Evolutionary conservation across 2,113 vertebrate genomes (phyloP), one percentile per base, ranked within the genome.

Genomic region (Theristicus caerulescens): DNA sequence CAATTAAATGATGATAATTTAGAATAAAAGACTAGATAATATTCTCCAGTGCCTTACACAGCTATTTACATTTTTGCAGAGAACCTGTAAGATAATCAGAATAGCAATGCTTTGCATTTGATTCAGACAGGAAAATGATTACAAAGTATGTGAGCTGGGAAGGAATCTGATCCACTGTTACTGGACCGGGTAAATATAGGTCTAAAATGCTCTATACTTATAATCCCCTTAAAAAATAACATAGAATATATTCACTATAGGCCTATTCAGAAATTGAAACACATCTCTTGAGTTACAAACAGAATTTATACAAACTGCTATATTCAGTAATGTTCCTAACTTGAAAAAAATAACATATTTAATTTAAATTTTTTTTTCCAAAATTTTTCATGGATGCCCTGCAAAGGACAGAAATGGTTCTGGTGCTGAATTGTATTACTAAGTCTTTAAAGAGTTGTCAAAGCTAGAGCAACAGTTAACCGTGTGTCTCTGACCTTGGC

Each of bases 401-500:
- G 20, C 36, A 94, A 94, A 95, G 24, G 13, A 81, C 51, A 29
- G 8, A 87, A 73, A 84, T 84, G 47, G 65, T 91, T 49, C 42
- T 91, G 32, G 58, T 88, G 18, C 29, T 89, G 71, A 83, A 71
- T 38, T 49, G 32, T 55, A 31, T 59, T 58, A 42, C 58, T 44
- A 59, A 94, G 15, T 72, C 46, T 70, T 80, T 93, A 73, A 93
- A 79, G 47, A 82, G 22, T 34, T 65, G 85, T 72, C 22, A 81
- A 73, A 93, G 21, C 29, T 52, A 91, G 14, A 92, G 52, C 32
- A 95, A 90, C 19, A 76, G 44, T 93, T 92, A 96, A 95, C 62
- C 92, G 38, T 49, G 65, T 96, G 84, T 88, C 81, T 95, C 93
- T 92, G 80, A 72, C 70, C 69, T 96, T 96, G 96, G 66, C 92